phyloP scores from a whole-genome alignment of 2,797 vertebrate species.

The Decapterus maruadsi region DNA sequence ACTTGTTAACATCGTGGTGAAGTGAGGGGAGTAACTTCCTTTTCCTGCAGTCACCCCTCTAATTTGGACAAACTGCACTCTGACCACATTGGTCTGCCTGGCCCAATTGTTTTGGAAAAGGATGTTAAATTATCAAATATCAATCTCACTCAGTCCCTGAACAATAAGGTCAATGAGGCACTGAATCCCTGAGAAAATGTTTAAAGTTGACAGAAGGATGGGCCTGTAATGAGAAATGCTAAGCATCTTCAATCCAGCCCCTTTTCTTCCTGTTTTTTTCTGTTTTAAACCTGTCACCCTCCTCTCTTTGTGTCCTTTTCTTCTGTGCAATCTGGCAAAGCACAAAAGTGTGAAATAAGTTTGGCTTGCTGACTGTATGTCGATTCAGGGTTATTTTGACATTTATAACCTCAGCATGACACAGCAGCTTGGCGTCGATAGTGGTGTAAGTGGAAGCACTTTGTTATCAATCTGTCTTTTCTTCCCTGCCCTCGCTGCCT shows the following conservation, averaged over 20 bases:
- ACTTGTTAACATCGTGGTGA: conserved; percentile 29
- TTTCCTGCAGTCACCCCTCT: conserved; percentile 26
- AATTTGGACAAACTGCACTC: conserved; percentile 31
- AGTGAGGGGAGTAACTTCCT: conserved; percentile 37
- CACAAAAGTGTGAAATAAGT: not conserved
- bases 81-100: not conserved
- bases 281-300: not conserved
- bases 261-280: conserved; percentile 4
- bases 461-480: conserved; percentile 1
- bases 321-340: not conserved
- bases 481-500: not conserved
- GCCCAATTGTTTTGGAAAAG: conserved; percentile 11
- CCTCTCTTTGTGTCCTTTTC: not conserved
- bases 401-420: conserved; percentile 1
- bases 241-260: not conserved
- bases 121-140: conserved; percentile 11
- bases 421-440: not conserved
- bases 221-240: conserved; percentile 6
- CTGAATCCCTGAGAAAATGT: conserved; percentile 7
- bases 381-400: not conserved
- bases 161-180: conserved; percentile 16
- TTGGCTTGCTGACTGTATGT: not conserved
- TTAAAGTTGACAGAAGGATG: conserved; percentile 10
- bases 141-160: conserved; percentile 7
- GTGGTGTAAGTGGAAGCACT: not conserved